Percentiles rank a stretch among this genome's conserved stretches.
Conservation (phyloP, 2,888 invertebrate species). For the Dryobotodes eremita region DNA sequence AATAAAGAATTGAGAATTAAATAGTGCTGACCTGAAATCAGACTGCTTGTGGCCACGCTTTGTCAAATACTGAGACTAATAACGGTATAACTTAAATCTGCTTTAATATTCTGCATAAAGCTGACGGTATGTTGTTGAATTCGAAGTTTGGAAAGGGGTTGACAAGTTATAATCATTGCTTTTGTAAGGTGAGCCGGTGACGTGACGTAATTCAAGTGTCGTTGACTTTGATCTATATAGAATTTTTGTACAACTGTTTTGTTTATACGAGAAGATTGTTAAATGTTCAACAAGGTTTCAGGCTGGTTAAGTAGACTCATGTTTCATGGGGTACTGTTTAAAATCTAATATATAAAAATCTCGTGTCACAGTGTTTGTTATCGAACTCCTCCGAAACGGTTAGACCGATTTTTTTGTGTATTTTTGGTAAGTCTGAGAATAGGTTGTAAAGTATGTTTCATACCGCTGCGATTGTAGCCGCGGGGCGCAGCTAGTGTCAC, state of each 20-base stretch:
- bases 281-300: too few species aligned
- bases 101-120: constrained; percentile 22
- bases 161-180: background rate
- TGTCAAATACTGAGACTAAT: constrained; percentile 28
- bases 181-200: background rate
- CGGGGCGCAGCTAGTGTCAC: too few species aligned
- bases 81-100: background rate
- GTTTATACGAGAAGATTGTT: constrained; percentile 7
- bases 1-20: background rate
- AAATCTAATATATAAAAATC: too few species aligned
- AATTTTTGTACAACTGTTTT: constrained; percentile 2
- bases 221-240: background rate
- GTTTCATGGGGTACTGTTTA: too few species aligned
- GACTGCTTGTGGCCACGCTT: background rate
- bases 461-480: too few species aligned
- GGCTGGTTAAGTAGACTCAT: too few species aligned
- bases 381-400: too few species aligned
- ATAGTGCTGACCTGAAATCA: constrained; percentile 22
- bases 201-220: background rate
- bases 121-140: background rate
- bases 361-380: too few species aligned
- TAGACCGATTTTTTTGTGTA: too few species aligned
- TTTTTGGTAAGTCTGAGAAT: too few species aligned
- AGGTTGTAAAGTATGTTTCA: too few species aligned
- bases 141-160: constrained; percentile 2